A percentile compares a stretch with the other conserved stretches of the same genome.
These are phyloP conservation scores for Philaethria dido DNA, from an alignment of 2,888 invertebrate species.

Conservation along the genomic window DNA sequence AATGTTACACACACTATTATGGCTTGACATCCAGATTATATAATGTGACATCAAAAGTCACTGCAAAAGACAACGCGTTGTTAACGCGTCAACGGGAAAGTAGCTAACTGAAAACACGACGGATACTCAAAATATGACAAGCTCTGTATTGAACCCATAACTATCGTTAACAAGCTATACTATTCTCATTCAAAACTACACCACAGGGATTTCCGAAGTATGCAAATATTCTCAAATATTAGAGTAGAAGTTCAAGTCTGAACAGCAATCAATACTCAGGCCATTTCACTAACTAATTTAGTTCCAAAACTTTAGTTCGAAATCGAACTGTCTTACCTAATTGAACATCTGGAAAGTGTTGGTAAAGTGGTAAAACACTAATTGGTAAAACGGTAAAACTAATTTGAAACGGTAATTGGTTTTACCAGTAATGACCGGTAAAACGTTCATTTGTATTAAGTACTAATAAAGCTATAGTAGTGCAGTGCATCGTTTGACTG, in stretches of 20 bases:
- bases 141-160: neutral
- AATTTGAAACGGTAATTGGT: too few relatives aligned
- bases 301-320: conserved; percentile 17
- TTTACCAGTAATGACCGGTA: too few relatives aligned
- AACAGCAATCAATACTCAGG: conserved; percentile 24
- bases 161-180: too few relatives aligned
- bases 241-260: neutral
- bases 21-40: too few relatives aligned
- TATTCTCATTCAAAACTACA: neutral
- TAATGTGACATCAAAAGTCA: too few relatives aligned
- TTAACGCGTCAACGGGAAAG: too few relatives aligned
- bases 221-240: conserved; percentile 11
- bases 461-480: neutral
- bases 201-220: neutral
- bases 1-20: too few relatives aligned
- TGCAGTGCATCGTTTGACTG: neutral
- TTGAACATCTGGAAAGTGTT: conserved; percentile 15
- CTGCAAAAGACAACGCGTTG: too few relatives aligned
- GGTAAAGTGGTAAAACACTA: neutral
- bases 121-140: too few relatives aligned
- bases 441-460: too few relatives aligned
- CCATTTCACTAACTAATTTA: conserved; percentile 36
- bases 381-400: too few relatives aligned
- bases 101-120: too few relatives aligned
- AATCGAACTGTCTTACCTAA: conserved; percentile 20